These are phyloP conservation scores for Atta cephalotes DNA, from an alignment of 1,140 invertebrate species.

Conservation along the genomic window DNA sequence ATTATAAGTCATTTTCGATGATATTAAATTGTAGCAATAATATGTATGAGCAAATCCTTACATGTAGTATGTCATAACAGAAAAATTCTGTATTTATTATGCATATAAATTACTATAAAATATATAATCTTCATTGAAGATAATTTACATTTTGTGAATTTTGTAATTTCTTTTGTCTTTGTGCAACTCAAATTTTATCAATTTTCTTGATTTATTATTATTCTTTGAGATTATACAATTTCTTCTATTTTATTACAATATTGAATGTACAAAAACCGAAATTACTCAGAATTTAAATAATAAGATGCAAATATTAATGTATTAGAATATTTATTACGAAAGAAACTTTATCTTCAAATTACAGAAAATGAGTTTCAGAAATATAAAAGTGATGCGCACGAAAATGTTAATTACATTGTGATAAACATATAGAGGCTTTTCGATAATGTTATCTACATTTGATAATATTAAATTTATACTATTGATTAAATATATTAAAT, in stretches of 20 bases:
- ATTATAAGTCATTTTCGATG: not conserved
- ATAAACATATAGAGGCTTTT: not conserved
- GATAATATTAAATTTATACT: not conserved
- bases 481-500: not conserved
- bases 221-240: not conserved
- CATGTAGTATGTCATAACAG: not conserved
- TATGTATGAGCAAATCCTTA: constrained; percentile 8
- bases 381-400: not conserved
- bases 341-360: not conserved
- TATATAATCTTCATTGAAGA: not conserved
- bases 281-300: not conserved
- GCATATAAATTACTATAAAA: not conserved
- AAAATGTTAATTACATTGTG: constrained; percentile 32
- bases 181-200: not conserved
- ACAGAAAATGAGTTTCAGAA: not conserved
- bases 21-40: not conserved
- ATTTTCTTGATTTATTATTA: not conserved
- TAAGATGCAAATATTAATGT: not conserved
- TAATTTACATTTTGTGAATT: constrained; percentile 1
- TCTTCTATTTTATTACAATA: not conserved
- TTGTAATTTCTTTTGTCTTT: not conserved
- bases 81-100: not conserved
- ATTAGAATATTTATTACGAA: not conserved
- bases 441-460: no score
- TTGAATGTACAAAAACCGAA: not conserved